Evolutionary conservation across 1,140 invertebrate genomes (phyloP).

Genomic region (Physella acuta): DNA sequence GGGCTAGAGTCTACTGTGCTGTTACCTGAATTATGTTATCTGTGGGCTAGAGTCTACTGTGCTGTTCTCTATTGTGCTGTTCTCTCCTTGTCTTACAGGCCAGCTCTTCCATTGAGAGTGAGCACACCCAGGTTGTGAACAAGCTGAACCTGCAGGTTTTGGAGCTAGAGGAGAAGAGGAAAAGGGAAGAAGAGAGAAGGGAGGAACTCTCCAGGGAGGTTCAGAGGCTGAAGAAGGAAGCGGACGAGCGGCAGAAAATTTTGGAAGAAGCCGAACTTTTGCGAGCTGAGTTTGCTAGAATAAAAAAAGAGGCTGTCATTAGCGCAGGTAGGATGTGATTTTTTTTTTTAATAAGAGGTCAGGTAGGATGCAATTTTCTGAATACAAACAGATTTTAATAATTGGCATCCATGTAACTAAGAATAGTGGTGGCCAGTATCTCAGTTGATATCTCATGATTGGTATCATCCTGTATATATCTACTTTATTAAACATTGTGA

Average conservation of each 20-base stretch:
- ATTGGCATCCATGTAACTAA: too few relatives aligned
- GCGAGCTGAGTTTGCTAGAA: neutral
- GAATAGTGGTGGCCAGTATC: too few relatives aligned
- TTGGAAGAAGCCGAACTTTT: constrained; percentile 10
- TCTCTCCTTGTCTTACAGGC: too few relatives aligned
- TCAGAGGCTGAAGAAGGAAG: constrained; percentile 16
- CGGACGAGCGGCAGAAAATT: constrained; percentile 4
- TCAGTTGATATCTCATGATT: too few relatives aligned
- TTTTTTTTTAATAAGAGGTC: neutral
- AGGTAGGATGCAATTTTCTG: too few relatives aligned
- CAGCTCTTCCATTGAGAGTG: neutral
- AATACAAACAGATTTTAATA: too few relatives aligned
- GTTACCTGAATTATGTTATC: too few relatives aligned
- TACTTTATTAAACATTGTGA: too few relatives aligned
- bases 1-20: too few relatives aligned
- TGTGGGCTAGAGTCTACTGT: too few relatives aligned
- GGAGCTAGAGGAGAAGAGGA: constrained; percentile 18
- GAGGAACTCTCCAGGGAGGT: constrained; percentile 18
- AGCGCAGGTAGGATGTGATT: neutral
- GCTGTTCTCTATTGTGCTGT: too few relatives aligned
- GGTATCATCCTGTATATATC: too few relatives aligned
- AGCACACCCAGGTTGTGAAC: neutral
- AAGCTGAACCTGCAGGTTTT: constrained; percentile 2
- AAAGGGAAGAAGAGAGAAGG: constrained; percentile 11
- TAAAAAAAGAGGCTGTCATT: neutral